These are phyloP conservation scores for Lepus oiostolus DNA, from an alignment of 2,797 vertebrate species.

Conservation along the genomic window DNA sequence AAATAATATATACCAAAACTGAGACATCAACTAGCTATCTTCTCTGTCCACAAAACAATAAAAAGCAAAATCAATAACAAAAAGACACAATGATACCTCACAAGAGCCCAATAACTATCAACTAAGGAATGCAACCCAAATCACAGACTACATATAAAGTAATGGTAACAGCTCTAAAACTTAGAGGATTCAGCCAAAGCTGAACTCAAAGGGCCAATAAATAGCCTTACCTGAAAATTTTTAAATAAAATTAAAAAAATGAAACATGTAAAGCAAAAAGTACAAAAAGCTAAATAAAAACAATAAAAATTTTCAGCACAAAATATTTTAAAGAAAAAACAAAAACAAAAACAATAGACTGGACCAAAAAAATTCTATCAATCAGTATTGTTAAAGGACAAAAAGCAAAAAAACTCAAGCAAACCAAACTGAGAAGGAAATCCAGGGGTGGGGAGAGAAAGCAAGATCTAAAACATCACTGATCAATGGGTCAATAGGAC, in stretches of 20 bases:
- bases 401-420: background rate
- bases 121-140: background rate
- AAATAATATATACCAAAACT: constrained; percentile 40
- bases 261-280: background rate
- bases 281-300: background rate
- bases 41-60: background rate
- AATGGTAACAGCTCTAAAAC: background rate
- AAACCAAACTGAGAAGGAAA: background rate
- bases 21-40: background rate
- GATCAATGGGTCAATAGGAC: background rate
- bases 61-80: constrained; percentile 38
- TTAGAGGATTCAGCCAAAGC: background rate
- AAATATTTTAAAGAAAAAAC: constrained; percentile 17
- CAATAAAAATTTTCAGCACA: constrained; percentile 9
- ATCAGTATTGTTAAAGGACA: background rate
- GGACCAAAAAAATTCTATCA: background rate
- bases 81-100: constrained; percentile 14
- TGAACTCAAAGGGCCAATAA: background rate
- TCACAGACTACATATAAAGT: background rate
- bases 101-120: background rate
- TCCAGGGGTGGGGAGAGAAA: background rate
- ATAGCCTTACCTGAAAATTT: background rate
- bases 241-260: background rate
- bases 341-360: background rate
- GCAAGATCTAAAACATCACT: background rate